phyloP scores from a whole-genome alignment of 1,140 invertebrate genomes.

The Ceratitis capitata region DNA sequence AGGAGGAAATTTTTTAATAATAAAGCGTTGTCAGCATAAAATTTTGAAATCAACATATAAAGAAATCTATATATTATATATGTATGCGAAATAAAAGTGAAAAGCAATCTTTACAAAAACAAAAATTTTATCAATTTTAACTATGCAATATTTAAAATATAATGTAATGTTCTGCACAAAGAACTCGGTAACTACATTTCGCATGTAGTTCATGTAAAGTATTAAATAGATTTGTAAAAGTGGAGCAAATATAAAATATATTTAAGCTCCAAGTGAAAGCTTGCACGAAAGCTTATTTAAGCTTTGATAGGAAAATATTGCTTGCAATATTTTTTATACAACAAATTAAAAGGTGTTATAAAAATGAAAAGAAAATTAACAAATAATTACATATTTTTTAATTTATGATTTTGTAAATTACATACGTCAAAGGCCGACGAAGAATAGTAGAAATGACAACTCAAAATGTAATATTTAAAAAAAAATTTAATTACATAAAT shows the following conservation, averaged over 20 bases:
- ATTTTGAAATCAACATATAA: too few relatives aligned
- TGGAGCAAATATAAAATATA: too few relatives aligned
- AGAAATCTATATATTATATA: too few relatives aligned
- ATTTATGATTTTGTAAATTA: slow-evolving; percentile 52
- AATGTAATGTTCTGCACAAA: neutral
- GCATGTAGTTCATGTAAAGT: neutral
- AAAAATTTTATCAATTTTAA: too few relatives aligned
- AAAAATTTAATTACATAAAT: neutral
- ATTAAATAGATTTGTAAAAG: slow-evolving; percentile 23
- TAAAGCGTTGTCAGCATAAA: too few relatives aligned
- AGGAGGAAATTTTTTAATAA: too few relatives aligned
- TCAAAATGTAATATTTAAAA: slow-evolving; percentile 59
- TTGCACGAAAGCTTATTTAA: neutral
- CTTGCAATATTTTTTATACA: neutral
- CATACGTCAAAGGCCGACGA: slow-evolving; percentile 49
- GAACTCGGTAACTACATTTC: neutral
- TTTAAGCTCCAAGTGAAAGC: neutral
- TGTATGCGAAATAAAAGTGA: neutral
- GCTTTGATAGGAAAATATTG: neutral
- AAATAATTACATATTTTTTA: neutral
- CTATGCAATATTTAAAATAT: too few relatives aligned
- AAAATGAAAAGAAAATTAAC: neutral
- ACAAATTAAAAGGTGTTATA: neutral
- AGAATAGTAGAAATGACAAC: slow-evolving; percentile 59
- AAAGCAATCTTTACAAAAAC: neutral